Evolutionary conservation across 2,113 vertebrate genomes (phyloP).

Genomic region (Vireo altiloquus): DNA sequence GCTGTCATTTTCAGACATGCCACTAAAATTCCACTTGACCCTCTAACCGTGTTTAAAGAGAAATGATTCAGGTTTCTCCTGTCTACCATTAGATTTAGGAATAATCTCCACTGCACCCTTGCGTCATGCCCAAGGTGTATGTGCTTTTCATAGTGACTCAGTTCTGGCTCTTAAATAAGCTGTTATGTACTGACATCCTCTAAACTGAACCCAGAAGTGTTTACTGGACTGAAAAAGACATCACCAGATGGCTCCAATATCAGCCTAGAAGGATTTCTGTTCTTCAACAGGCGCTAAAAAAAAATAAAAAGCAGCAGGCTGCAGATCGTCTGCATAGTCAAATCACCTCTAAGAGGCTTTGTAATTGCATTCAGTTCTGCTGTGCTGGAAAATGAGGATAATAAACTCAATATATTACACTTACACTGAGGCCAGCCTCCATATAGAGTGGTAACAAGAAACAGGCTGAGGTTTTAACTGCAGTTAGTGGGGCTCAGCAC

Average conservation of each 20-base stretch:
- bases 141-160: neutral
- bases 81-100: neutral
- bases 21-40: neutral
- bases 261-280: slow-evolving; percentile 46
- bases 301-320: slow-evolving; percentile 49
- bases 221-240: slow-evolving; percentile 45
- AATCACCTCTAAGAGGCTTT: slow-evolving; percentile 48
- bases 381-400: slow-evolving; percentile 15
- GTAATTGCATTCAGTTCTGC: slow-evolving; percentile 25
- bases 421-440: neutral
- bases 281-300: neutral
- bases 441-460: neutral
- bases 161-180: slow-evolving; percentile 19
- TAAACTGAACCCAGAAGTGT: slow-evolving; percentile 36
- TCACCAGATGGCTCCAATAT: slow-evolving; percentile 51
- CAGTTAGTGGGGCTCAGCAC: neutral
- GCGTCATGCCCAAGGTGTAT: neutral
- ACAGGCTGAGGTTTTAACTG: neutral
- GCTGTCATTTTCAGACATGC: neutral
- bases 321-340: slow-evolving; percentile 13
- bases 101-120: neutral
- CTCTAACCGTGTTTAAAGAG: neutral
- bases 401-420: neutral
- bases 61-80: neutral
- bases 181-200: neutral